Evolutionary conservation across 2,797 vertebrate species (phyloP).

Genomic region (Okamejei kenojei): DNA sequence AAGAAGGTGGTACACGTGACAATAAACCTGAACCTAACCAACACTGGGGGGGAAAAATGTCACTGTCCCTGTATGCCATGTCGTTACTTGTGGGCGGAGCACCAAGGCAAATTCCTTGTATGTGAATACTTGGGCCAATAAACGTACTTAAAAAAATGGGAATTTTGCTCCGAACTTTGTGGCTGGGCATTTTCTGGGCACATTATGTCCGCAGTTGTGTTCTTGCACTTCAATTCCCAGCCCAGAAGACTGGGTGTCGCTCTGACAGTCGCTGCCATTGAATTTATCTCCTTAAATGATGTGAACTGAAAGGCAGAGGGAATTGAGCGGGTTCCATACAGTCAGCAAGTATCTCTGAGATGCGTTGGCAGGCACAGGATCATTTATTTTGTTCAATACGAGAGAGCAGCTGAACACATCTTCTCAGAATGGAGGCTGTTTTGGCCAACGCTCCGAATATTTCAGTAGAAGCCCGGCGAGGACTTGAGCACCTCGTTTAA

Average conservation of each 20-base stretch:
- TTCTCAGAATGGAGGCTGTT: background rate
- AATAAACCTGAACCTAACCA: too few relatives aligned
- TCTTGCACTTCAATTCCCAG: too few relatives aligned
- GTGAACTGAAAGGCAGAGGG: background rate
- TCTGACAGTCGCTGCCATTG: too few relatives aligned
- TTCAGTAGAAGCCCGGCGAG: background rate
- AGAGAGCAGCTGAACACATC: background rate
- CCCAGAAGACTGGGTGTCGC: too few relatives aligned
- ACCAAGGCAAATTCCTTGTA: too few relatives aligned
- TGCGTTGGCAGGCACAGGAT: background rate
- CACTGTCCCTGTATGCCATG: too few relatives aligned
- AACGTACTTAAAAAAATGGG: background rate
- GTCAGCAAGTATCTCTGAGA: background rate
- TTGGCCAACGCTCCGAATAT: background rate
- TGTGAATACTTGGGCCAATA: too few relatives aligned
- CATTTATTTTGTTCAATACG: background rate
- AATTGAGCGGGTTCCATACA: background rate
- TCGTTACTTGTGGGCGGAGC: too few relatives aligned
- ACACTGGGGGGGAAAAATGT: background rate
- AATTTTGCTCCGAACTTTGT: background rate
- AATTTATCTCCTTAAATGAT: background rate
- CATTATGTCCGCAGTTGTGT: background rate
- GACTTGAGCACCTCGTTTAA: background rate
- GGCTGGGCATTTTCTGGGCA: background rate
- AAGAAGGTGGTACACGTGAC: too few relatives aligned